Evolutionary conservation across 2,113 vertebrate species (phyloP).

Genomic region (Lagopus leucura): DNA sequence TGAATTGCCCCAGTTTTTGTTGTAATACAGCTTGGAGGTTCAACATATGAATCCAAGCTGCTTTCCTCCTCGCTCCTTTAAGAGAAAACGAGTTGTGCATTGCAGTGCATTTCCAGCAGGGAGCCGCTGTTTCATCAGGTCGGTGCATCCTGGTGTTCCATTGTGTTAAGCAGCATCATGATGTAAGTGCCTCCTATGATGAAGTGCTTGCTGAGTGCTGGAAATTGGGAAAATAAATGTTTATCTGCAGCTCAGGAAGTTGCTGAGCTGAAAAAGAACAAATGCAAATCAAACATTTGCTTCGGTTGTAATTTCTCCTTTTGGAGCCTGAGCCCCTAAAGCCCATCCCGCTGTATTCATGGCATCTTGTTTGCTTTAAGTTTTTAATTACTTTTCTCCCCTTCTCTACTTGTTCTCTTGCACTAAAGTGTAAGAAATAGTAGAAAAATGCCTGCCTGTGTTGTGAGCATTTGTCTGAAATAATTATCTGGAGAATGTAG

Average conservation of each 20-base stretch:
- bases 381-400: background rate
- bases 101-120: background rate
- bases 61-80: background rate
- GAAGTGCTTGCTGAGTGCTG: background rate
- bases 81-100: background rate
- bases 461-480: background rate
- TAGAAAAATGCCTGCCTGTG: background rate
- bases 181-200: background rate
- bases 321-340: background rate
- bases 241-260: background rate
- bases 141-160: background rate
- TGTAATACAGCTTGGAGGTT: background rate
- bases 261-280: background rate
- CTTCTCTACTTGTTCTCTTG: background rate
- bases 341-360: background rate
- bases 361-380: background rate
- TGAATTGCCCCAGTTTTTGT: background rate
- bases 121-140: conserved; percentile 11
- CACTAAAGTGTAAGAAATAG: background rate
- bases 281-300: conserved; percentile 20
- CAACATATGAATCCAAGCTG: background rate
- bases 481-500: fast-evolving
- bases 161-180: conserved; percentile 42
- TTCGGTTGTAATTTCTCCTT: background rate
- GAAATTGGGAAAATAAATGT: conserved; percentile 3